Evolutionary conservation across 2,888 invertebrate species (phyloP).

Genomic region (Hermaeophaga mercurialis): DNA sequence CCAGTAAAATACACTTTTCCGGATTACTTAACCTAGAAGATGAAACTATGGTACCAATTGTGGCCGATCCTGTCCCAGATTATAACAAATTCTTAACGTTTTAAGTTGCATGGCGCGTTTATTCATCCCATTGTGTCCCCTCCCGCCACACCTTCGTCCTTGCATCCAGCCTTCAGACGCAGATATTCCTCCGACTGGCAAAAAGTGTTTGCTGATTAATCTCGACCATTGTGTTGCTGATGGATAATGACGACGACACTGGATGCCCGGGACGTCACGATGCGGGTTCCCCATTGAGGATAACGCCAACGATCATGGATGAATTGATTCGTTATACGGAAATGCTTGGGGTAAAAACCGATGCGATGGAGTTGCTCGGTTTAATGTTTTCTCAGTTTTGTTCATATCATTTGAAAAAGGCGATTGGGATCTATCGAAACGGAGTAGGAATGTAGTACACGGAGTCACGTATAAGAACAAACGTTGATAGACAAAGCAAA

Average conservation of each 20-base stretch:
- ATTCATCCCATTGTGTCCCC: constrained; percentile 45
- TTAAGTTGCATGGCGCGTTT: constrained; percentile 47
- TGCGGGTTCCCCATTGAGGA: constrained; percentile 16
- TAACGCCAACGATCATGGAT: constrained; percentile 2
- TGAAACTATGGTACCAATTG: too few relatives aligned
- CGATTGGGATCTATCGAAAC: too few relatives aligned
- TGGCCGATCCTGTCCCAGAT: too few relatives aligned
- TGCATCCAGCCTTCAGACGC: constrained; percentile 21
- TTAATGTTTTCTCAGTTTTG: too few relatives aligned
- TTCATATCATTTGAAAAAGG: too few relatives aligned
- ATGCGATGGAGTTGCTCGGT: neutral
- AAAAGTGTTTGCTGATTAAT: constrained; percentile 36
- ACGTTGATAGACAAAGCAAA: too few relatives aligned
- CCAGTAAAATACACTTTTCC: too few relatives aligned
- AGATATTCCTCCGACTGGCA: constrained; percentile 30
- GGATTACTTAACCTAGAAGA: too few relatives aligned
- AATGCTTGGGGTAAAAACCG: neutral
- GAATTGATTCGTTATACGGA: constrained; percentile 4
- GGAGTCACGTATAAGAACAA: too few relatives aligned
- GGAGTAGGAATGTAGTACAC: too few relatives aligned
- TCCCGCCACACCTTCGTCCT: constrained; percentile 1
- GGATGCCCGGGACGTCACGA: constrained; percentile 15
- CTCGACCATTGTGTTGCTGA: constrained; percentile 29
- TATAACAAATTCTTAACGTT: constrained; percentile 50
- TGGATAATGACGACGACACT: constrained; percentile 26